Evolutionary conservation across 2,113 vertebrate species (phyloP), one percentile per base, ranked within the genome.

Genomic region (Ailurus styani): DNA sequence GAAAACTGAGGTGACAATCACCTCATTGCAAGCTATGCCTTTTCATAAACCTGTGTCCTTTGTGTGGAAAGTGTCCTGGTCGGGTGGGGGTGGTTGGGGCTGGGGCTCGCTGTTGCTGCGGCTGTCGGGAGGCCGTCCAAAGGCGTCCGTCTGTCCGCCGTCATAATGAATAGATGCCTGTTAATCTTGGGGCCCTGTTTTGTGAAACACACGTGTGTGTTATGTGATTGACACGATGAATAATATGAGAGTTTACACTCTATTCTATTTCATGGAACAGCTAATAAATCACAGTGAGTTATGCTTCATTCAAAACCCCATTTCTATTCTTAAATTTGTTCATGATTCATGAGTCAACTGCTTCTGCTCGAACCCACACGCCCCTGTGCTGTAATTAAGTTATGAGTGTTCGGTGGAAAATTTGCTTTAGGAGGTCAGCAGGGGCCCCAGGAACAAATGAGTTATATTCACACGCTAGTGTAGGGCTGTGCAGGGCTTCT

Each of bases 161-260:
- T 34, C 40, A 4, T 23, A 14, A 47, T 9, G 70, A 23, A 29
- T 12, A 13, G 23, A 73, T 0, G 0, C 15, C 42, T 14, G 6
- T 50, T 93, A 13, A 50, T n/a, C 23, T 3, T 2, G 1, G 47
- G 10, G 11, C 27, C 8, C 54, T 0, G 0, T 3, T 3, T 45
- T 31, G 34, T 12, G 52, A n/a, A 29, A 29, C 4, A 20, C 6
- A 14, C 10, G 5, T 3, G 10, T 40, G 3, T 2, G 13, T 10
- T 57, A 14, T 31, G 6, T 1, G 42, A 13, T 37, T 27, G 21
- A 40, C 10, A 20, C 2, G 7, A 14, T 10, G 34, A n/a, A 47
- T 47, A 81, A 15, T 11, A 20, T 0, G 37, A 8, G 15, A 23
- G 42, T 0, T 15, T 52, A 6, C 31, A 6, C 66, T 27, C 66